Conservation (phyloP, 2,888 invertebrate species). For the Leptopilina drosophilae region DNA sequence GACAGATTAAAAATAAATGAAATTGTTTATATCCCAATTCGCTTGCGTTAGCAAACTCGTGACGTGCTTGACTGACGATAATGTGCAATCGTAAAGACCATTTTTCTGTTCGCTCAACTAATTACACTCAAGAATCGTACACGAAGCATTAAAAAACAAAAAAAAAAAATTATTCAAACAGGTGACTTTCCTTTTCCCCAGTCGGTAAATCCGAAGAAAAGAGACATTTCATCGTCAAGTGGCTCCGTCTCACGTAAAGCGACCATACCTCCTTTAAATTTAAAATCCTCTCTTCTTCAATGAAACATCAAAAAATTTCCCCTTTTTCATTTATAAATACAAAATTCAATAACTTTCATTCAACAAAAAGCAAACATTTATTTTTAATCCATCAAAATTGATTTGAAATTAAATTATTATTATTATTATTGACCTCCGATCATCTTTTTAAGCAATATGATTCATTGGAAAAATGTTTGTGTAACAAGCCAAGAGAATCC, state of each 20-base stretch:
- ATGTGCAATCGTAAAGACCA: not conserved
- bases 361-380: too few relatives aligned
- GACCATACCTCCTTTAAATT: slow-evolving; percentile 6
- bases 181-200: not conserved
- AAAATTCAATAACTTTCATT: too few relatives aligned
- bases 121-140: not conserved
- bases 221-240: not conserved
- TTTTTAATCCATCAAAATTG: not conserved
- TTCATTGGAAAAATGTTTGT: slow-evolving; percentile 23
- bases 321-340: too few relatives aligned
- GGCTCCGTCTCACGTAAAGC: slow-evolving; percentile 12
- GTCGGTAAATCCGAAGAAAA: not conserved
- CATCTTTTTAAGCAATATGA: not conserved
- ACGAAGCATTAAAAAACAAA: not conserved
- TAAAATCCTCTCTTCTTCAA: not conserved
- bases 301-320: too few relatives aligned
- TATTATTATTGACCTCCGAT: slow-evolving; percentile 19
- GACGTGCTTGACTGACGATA: not conserved
- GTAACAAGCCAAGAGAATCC: slow-evolving; percentile 22
- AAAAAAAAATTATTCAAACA: not conserved
- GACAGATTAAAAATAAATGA: not conserved
- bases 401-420: slow-evolving; percentile 13
- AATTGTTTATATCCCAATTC: not conserved
- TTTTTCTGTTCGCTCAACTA: not conserved
- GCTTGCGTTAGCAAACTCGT: not conserved